These are phyloP conservation scores for Tyto alba DNA, from an alignment of 2,113 vertebrate genomes.

Conservation along the genomic window DNA sequence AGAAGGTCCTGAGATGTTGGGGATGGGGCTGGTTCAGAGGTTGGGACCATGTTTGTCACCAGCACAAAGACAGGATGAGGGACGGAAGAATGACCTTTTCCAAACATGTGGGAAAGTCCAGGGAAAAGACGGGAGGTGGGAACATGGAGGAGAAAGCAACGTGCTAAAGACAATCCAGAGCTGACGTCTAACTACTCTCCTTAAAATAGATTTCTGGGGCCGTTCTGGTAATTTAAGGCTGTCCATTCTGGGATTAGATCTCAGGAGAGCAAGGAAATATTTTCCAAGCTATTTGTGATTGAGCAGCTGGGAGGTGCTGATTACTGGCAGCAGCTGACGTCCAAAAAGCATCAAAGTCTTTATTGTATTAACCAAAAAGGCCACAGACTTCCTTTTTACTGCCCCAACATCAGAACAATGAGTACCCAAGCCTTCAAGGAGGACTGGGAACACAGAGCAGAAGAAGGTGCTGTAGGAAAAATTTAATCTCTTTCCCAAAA, in stretches of 20 bases:
- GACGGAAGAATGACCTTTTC: neutral
- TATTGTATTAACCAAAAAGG: conserved; percentile 45
- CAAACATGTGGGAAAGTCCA: neutral
- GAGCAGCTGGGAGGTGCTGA: conserved; percentile 42
- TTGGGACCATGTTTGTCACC: neutral
- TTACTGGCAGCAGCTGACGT: conserved; percentile 45
- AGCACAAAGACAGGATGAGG: neutral
- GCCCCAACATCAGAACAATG: neutral
- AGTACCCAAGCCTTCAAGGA: neutral
- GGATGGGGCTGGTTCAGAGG: neutral
- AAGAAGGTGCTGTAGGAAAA: neutral
- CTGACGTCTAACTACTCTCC: neutral
- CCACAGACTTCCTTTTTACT: neutral
- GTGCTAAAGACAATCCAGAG: neutral
- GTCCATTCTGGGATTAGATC: neutral
- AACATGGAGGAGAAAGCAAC: neutral
- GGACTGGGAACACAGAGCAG: neutral
- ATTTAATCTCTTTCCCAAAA: neutral
- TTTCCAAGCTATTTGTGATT: conserved; percentile 53
- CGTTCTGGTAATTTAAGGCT: conserved; percentile 2
- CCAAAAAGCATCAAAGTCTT: conserved; percentile 17
- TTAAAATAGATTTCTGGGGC: conserved; percentile 14
- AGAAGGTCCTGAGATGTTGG: rapidly evolving
- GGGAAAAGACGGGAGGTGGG: neutral
- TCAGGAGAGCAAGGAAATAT: conserved; percentile 20